Evolutionary conservation across 1,140 invertebrate genomes (phyloP).

Genomic region (Microplitis mediator): DNA sequence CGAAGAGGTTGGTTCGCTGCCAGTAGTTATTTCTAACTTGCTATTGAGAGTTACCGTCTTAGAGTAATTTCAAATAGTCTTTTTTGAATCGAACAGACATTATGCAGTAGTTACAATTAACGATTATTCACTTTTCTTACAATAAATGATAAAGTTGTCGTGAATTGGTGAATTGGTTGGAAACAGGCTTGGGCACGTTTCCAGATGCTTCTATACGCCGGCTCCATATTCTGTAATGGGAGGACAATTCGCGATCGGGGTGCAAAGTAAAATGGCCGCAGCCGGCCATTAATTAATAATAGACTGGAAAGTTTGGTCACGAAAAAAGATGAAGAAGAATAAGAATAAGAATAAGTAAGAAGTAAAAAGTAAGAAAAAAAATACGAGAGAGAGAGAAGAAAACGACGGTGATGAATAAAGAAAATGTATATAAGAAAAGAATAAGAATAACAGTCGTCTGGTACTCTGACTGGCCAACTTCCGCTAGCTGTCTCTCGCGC

Average conservation of each 20-base stretch:
- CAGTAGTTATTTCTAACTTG: not conserved
- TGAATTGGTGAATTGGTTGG: conserved; percentile 3
- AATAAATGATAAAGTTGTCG: conserved; percentile 7
- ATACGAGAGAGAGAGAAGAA: not conserved
- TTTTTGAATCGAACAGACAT: not conserved
- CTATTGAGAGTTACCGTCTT: not conserved
- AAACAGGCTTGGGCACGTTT: not conserved
- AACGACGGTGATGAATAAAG: conserved; percentile 12
- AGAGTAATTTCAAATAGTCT: not conserved
- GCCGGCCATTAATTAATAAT: conserved; percentile 52
- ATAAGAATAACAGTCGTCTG: conserved; percentile 15
- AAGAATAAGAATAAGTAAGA: conserved; percentile 35
- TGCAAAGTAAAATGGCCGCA: conserved; percentile 41
- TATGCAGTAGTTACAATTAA: conserved; percentile 15
- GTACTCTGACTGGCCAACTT: conserved; percentile 27
- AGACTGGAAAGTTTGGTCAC: conserved; percentile 32
- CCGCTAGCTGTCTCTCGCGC: conserved; percentile 28
- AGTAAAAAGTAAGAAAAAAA: not conserved
- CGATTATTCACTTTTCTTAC: conserved; percentile 8
- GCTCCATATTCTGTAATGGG: no score
- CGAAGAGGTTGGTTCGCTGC: not conserved
- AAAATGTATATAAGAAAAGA: conserved; percentile 8
- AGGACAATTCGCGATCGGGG: not conserved
- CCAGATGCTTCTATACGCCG: not conserved
- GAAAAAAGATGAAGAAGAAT: not conserved